Conservation (phyloP, 2,888 invertebrate species). For the Parthenolecanium corni region DNA sequence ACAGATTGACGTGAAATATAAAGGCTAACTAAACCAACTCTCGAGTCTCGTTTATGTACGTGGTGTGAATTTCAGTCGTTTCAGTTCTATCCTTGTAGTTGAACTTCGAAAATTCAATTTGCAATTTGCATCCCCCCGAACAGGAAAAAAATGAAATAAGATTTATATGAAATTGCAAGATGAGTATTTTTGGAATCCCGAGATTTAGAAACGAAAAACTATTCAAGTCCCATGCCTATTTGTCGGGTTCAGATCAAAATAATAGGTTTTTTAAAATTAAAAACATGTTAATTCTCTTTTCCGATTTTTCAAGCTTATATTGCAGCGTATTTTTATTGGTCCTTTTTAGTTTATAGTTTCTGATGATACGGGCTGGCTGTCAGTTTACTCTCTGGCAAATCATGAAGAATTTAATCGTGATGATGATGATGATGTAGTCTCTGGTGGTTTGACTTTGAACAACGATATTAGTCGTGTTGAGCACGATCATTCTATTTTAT, state of each 20-base stretch:
- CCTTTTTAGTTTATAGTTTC: background rate
- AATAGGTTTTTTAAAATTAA: background rate
- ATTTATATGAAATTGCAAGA: too few relatives aligned
- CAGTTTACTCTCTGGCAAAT: background rate
- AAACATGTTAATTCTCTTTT: background rate
- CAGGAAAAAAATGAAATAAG: too few relatives aligned
- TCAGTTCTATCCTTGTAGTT: too few relatives aligned
- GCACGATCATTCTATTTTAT: conserved; percentile 9
- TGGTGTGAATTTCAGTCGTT: too few relatives aligned
- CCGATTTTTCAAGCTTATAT: background rate
- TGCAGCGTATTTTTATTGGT: background rate
- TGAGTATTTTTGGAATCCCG: too few relatives aligned
- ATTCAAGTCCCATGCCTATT: too few relatives aligned
- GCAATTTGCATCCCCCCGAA: too few relatives aligned
- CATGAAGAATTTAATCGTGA: background rate
- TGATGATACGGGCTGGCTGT: background rate
- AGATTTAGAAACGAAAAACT: too few relatives aligned
- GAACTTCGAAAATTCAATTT: too few relatives aligned
- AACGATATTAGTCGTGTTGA: conserved; percentile 6
- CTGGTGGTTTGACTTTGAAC: background rate
- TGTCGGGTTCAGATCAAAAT: background rate
- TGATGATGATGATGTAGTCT: background rate
- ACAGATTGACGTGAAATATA: too few relatives aligned
- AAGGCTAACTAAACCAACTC: too few relatives aligned
- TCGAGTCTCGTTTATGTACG: too few relatives aligned